Evolutionary conservation across 23 tunicate species (phyloP), one percentile per base, ranked within the genome.

Genomic region (Clavelina lepadiformis): DNA sequence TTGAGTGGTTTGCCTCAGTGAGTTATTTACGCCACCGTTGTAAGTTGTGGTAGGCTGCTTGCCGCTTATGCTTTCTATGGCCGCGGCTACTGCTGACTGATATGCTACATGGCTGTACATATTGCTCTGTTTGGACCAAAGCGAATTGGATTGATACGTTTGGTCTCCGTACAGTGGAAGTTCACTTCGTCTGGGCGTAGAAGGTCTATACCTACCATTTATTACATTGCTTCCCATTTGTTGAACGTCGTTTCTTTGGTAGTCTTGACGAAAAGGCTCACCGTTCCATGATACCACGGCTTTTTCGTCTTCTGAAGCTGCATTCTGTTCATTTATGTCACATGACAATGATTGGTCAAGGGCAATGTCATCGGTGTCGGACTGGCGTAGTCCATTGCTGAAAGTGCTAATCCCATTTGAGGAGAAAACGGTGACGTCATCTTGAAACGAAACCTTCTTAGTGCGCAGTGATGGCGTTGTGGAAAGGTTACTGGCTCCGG

Each of bases 61-160:
- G 19, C 75, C 71, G 46, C 80, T 82, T n/a, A 82, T 82, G 57
- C 71, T 82, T 35, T 82, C 67, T 54, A 82, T 82, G 21, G 91
- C 91, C 34, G 91, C 91, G 5, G 78, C 91, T 4, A 82, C 91
- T 8, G 91, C 91, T 15, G 91, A 82, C 52, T 82, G 78, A 26
- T 61, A 63, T 0, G 58, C 28, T 0, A 18, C 60, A 18, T 24
- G 55, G 38, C n/a, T n/a, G n/a, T n/a, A n/a, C n/a, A n/a, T n/a
- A n/a, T n/a, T n/a, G n/a, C n/a, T n/a, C n/a, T n/a, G n/a, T n/a
- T n/a, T n/a, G n/a, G n/a, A n/a, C n/a, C n/a, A n/a, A n/a, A n/a
- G n/a, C n/a, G n/a, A n/a, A n/a, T n/a, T n/a, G n/a, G n/a, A n/a
- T n/a, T n/a, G n/a, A n/a, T n/a, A n/a, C n/a, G n/a, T n/a, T n/a